Evolutionary conservation across 2,113 vertebrate species (phyloP).

Genomic region (Dendropsophus ebraccatus): DNA sequence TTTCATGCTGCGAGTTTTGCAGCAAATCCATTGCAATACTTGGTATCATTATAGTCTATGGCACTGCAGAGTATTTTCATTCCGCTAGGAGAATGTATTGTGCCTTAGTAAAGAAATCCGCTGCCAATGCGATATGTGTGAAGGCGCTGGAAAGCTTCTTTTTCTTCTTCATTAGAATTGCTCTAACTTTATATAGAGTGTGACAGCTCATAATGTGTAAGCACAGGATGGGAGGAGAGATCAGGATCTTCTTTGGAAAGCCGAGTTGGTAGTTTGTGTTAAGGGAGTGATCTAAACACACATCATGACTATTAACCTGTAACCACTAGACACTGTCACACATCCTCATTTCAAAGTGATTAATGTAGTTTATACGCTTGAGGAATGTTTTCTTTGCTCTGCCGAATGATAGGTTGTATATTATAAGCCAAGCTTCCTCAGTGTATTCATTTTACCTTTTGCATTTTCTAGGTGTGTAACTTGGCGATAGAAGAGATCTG

Average conservation of each 20-base stretch:
- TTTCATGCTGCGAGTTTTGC: too few relatives aligned
- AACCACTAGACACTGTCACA: neutral
- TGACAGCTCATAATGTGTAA: neutral
- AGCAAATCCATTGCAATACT: too few relatives aligned
- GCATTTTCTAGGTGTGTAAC: neutral
- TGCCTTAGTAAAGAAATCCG: too few relatives aligned
- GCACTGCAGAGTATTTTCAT: too few relatives aligned
- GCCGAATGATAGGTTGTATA: neutral
- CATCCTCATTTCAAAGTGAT: constrained; percentile 3
- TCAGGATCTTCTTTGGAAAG: neutral
- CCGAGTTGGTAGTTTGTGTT: constrained; percentile 18
- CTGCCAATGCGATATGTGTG: too few relatives aligned
- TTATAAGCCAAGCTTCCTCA: neutral
- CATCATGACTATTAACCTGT: constrained; percentile 27
- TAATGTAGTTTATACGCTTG: neutral
- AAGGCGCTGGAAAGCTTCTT: neutral
- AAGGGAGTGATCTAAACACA: constrained; percentile 22
- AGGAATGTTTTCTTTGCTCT: neutral
- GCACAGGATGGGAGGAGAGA: neutral
- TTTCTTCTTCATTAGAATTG: neutral
- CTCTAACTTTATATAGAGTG: neutral
- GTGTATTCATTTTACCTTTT: neutral
- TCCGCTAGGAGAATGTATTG: neutral
- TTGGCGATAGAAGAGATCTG: neutral
- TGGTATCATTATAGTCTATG: too few relatives aligned